A percentile compares a stretch with the other conserved stretches of the same genome.
phyloP scores from a whole-genome alignment of 1,140 invertebrate species.

The Trigoniulus corallinus region DNA sequence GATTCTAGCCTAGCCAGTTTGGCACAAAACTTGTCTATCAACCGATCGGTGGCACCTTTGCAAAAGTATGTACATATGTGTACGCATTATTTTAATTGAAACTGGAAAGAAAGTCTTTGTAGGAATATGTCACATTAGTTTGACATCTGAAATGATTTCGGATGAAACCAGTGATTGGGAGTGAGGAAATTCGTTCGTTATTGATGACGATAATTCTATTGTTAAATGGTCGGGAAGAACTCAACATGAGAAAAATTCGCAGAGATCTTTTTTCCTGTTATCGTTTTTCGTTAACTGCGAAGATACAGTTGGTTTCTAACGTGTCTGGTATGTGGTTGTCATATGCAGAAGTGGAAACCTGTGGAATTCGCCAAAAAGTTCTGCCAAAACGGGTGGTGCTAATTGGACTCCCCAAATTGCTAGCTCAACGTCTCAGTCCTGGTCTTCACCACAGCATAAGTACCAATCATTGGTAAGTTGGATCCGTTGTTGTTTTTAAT shows the following conservation, averaged over 20 bases:
- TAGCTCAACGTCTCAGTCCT: constrained; percentile 4
- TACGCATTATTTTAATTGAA: no score
- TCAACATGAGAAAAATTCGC: no score
- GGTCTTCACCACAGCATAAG: constrained; percentile 12
- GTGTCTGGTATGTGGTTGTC: no score
- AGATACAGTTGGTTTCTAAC: no score
- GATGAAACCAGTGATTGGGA: constrained; percentile 3
- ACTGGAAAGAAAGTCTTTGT: background rate
- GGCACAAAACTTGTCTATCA: constrained; percentile 80
- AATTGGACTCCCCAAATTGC: constrained; percentile 17
- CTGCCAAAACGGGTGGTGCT: constrained; percentile 17
- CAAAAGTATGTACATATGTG: constrained; percentile 46
- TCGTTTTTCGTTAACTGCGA: no score
- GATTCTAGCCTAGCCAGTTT: constrained; percentile 77
- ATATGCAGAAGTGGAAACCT: constrained; percentile 6
- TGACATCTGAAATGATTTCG: no score
- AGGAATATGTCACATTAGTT: background rate
- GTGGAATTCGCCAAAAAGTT: constrained; percentile 17
- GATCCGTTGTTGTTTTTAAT: no score
- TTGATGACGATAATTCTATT: no score
- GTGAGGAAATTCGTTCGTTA: no score
- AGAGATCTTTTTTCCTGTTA: no score
- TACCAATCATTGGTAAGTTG: constrained; percentile 10
- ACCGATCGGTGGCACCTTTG: constrained; percentile 49
- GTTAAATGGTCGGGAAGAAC: no score